Conservation (phyloP, 2,113 vertebrate genomes). For the Emydocephalus ijimae region DNA sequence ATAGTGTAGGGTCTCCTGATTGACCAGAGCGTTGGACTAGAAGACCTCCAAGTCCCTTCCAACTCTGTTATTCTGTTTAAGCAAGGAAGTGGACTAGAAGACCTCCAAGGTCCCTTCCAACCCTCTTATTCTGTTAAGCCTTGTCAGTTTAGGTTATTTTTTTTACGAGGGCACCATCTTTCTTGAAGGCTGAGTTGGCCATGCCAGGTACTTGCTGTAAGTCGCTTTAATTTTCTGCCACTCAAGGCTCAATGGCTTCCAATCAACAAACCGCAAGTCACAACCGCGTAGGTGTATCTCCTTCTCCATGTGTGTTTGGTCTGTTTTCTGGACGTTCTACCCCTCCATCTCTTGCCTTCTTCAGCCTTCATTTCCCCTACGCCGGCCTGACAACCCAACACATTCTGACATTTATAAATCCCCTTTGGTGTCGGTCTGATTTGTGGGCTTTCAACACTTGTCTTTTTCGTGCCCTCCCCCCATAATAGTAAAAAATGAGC, state of each 20-base stretch:
- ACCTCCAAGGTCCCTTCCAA: too few species aligned
- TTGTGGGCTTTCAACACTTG: neutral
- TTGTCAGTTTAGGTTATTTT: neutral
- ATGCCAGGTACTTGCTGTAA: neutral
- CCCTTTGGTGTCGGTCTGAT: neutral
- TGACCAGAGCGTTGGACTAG: too few species aligned
- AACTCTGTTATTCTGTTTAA: too few species aligned
- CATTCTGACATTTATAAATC: neutral
- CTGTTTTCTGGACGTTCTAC: neutral
- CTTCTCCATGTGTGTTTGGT: too few species aligned
- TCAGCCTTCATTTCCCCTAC: neutral
- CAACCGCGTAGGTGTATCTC: too few species aligned
- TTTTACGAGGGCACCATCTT: neutral
- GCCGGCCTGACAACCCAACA: too few species aligned
- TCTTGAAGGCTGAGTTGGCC: neutral
- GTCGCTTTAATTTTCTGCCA: neutral
- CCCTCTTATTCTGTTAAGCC: neutral
- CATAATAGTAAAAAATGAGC: neutral
- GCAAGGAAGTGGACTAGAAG: too few species aligned
- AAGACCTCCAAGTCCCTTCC: too few species aligned
- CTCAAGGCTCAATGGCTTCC: neutral
- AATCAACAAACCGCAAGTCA: neutral
- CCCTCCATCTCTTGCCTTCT: too few species aligned
- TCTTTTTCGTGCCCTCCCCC: neutral
- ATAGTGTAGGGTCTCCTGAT: too few species aligned